These are phyloP conservation scores for Morpho achilles DNA, from an alignment of 2,888 invertebrate genomes.

Conservation along the genomic window DNA sequence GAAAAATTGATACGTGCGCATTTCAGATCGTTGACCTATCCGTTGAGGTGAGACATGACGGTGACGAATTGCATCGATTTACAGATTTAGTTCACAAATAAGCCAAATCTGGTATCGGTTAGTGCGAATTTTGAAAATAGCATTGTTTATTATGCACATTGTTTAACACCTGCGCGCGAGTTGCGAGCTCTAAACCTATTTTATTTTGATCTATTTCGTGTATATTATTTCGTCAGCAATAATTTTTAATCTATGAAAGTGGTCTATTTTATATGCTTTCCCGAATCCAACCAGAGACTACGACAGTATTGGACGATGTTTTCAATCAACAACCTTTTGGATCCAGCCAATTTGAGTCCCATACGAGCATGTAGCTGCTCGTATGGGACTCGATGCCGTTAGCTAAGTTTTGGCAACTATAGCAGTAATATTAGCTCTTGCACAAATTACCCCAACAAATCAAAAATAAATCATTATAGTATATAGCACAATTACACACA, in stretches of 20 bases:
- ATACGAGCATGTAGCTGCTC: no score
- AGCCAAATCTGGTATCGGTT: conserved; percentile 2
- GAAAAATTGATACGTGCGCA: conserved; percentile 31
- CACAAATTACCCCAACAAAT: no score
- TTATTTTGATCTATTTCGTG: conserved; percentile 4
- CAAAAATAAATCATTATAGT: no score
- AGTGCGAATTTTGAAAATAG: conserved; percentile 25
- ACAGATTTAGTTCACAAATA: conserved; percentile 14
- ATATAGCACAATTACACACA: no score
- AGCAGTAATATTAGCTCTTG: no score
- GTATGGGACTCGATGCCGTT: no score
- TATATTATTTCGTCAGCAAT: no score
- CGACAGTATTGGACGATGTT: not conserved
- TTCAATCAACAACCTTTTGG: no score
- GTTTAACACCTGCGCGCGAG: conserved; percentile 18
- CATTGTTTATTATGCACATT: conserved; percentile 19
- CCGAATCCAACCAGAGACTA: not conserved
- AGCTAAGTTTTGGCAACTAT: no score
- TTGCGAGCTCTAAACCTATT: conserved; percentile 9
- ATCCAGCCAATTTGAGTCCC: no score
- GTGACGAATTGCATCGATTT: conserved; percentile 14
- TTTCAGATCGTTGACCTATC: conserved; percentile 34
- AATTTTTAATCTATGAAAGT: no score
- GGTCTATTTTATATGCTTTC: not conserved
- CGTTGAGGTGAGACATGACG: conserved; percentile 20